Evolutionary conservation across 2,113 vertebrate species (phyloP).

Genomic region (Rhinogobius similis): DNA sequence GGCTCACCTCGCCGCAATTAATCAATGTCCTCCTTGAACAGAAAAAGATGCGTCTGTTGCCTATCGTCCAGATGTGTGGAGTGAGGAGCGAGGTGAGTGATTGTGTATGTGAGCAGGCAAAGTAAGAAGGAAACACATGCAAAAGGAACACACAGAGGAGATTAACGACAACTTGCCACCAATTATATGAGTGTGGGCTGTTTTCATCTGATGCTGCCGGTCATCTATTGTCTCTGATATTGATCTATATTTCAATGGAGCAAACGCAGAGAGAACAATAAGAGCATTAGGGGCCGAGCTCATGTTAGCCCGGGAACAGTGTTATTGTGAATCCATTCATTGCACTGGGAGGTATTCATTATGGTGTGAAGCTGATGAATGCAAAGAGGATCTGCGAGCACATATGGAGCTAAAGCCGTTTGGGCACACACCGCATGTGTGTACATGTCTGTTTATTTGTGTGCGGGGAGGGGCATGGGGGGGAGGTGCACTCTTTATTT

Average conservation of each 20-base stretch:
- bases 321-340: slow-evolving; percentile 63
- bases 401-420: slow-evolving; percentile 42
- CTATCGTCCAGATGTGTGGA: slow-evolving; percentile 25
- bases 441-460: slow-evolving; percentile 34
- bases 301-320: slow-evolving; percentile 50
- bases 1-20: slow-evolving; percentile 65
- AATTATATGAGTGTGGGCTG: slow-evolving; percentile 56
- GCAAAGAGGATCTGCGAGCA: slow-evolving; percentile 49
- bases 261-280: slow-evolving; percentile 55
- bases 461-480: slow-evolving; percentile 29
- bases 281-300: slow-evolving; percentile 38
- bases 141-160: slow-evolving; percentile 37
- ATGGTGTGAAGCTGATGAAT: slow-evolving; percentile 51
- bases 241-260: slow-evolving; percentile 61
- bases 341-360: slow-evolving; percentile 56
- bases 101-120: slow-evolving; percentile 22
- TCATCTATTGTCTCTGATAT: slow-evolving; percentile 67
- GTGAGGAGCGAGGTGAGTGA: not conserved
- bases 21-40: slow-evolving; percentile 70
- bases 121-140: slow-evolving; percentile 28
- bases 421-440: slow-evolving; percentile 28
- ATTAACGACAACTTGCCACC: slow-evolving; percentile 61
- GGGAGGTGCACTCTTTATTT: slow-evolving; percentile 51
- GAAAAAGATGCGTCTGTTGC: slow-evolving; percentile 54
- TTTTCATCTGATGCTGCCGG: slow-evolving; percentile 58